A percentile compares a stretch with the other conserved stretches of the same genome.
phyloP scores from a whole-genome alignment of 2,888 invertebrate genomes.

The Nowickia ferox region DNA sequence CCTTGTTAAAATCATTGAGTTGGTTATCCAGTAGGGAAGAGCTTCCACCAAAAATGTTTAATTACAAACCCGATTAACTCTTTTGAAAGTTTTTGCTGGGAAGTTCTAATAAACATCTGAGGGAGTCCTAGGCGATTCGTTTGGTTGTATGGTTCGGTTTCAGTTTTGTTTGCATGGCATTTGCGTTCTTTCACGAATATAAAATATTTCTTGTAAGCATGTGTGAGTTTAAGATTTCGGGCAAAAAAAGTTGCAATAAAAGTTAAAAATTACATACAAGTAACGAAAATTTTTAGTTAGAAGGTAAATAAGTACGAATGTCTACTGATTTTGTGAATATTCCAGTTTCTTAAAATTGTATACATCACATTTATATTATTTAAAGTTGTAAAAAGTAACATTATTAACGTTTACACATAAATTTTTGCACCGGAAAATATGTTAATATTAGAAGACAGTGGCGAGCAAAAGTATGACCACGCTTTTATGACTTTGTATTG shows the following conservation, averaged over 20 bases:
- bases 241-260: neutral
- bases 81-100: too few relatives aligned
- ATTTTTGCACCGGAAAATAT: neutral
- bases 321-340: constrained; percentile 45
- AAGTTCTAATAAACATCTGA: too few relatives aligned
- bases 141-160: too few relatives aligned
- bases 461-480: neutral
- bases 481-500: neutral
- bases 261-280: constrained; percentile 11
- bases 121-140: too few relatives aligned
- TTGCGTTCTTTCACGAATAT: constrained; percentile 10
- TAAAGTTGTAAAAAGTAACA: constrained; percentile 24
- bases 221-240: constrained; percentile 30
- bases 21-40: too few relatives aligned
- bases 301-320: constrained; percentile 22
- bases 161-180: too few relatives aligned
- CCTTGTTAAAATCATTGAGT: too few relatives aligned
- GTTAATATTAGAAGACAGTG: neutral
- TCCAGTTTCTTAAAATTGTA: constrained; percentile 50
- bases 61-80: too few relatives aligned
- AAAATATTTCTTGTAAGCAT: constrained; percentile 7
- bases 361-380: constrained; percentile 40
- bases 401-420: constrained; percentile 16
- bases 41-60: too few relatives aligned
- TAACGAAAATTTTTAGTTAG: constrained; percentile 21